Base-by-base conservation (phyloP, 2,888 invertebrate genomes). In the Cyclophora punctaria region DNA sequence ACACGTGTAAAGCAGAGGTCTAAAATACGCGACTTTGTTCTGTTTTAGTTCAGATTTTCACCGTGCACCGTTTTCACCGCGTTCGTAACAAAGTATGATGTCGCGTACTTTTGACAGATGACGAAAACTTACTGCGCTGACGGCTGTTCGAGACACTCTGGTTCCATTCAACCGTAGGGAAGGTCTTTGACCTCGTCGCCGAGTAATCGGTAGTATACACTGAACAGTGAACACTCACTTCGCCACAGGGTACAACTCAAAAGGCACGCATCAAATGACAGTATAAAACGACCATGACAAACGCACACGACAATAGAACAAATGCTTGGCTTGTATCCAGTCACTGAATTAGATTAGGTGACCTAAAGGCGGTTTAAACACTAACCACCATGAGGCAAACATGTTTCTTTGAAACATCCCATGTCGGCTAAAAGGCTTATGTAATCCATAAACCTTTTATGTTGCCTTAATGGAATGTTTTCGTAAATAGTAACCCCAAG, bases 321-420 rank as follows among this genome's bases (percentile, higher is more conserved):
- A 83, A 80, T 75, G 77, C 70, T 83, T 86, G 86, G 86, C 84
- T 72, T 58, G 64, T 63, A 76, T 85, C 86, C 86, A 86, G 83
- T 62, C 78, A 69, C 80, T 71, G 75, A 85, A 74, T 83, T 84
- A 84, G 83, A 79, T 69, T 73, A 73, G 62, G 65, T 72, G 71
- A 75, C 71, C 76, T 72, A 73, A 75, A 69, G 37, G 37, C 37
- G 37, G 40, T 33, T 49, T n/a, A 37, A 37, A 37, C 37, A 37
- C 4, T 37, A 4, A 37, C 4, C 37, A 37, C 5, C 37, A 37
- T 37, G 5, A 37, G 37, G 37, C 37, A 5, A 37, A 20, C 20
- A 20, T 20, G 20, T 20, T 20, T 20, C 20, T 20, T 20, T 20
- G 20, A 20, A 20, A 20, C 20, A 20, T 20, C 20, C 20, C 20